Conservation (phyloP, 2,888 invertebrate species). For the Cacoxenus indagator region DNA sequence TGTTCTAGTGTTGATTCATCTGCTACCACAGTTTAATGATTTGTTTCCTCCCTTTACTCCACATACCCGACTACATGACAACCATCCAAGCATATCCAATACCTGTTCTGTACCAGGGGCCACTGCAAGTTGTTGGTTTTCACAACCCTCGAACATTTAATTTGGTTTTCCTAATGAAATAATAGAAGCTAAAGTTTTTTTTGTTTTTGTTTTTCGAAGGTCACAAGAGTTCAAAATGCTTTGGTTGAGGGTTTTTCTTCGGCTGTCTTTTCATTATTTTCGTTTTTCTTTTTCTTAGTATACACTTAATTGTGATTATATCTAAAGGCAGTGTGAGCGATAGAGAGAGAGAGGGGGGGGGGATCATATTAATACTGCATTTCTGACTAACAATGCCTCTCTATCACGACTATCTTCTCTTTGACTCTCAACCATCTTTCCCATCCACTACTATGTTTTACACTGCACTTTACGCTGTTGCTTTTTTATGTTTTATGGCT, state of each 20-base stretch:
- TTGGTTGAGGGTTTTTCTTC: conserved; percentile 26
- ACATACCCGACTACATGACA: too few relatives aligned
- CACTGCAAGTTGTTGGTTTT: too few relatives aligned
- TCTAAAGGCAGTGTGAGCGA: neutral
- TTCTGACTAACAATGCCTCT: neutral
- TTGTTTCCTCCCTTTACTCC: too few relatives aligned
- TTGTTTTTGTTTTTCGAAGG: conserved; percentile 40
- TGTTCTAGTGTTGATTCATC: neutral
- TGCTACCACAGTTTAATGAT: too few relatives aligned
- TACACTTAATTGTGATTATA: neutral
- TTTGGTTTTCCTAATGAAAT: too few relatives aligned
- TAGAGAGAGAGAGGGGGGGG: too few relatives aligned
- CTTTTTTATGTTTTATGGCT: conserved; percentile 35
- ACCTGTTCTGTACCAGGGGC: too few relatives aligned
- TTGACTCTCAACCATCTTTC: neutral
- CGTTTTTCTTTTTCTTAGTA: neutral
- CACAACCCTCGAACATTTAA: too few relatives aligned
- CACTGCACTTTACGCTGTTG: conserved; percentile 3
- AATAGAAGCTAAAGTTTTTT: too few relatives aligned
- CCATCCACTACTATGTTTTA: conserved; percentile 14
- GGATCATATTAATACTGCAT: too few relatives aligned
- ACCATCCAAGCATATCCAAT: too few relatives aligned
- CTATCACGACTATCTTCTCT: neutral
- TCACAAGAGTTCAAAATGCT: conserved; percentile 52
- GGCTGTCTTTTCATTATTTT: neutral